Conservation (phyloP, 2,797 vertebrate species). For the Takifugu ocellatus region DNA sequence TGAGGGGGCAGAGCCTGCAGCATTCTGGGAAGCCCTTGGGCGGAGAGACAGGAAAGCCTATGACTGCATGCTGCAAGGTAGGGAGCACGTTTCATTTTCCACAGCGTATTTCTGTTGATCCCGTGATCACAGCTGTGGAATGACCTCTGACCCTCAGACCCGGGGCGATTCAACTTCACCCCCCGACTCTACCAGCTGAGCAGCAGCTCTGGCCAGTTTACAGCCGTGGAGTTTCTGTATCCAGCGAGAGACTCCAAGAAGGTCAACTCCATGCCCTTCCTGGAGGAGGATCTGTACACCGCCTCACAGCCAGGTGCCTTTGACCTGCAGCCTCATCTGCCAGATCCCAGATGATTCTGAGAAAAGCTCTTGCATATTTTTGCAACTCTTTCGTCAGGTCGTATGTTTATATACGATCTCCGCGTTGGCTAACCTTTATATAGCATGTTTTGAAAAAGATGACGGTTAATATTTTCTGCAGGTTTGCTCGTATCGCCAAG, state of each 20-base stretch:
- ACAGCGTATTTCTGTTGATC: no score
- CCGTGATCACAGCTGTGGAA: no score
- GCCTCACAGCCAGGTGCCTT: slow-evolving; percentile 89
- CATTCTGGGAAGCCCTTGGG: slow-evolving; percentile 94
- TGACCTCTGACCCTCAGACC: slow-evolving; percentile 75
- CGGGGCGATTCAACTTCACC: slow-evolving; percentile 97
- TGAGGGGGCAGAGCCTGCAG: slow-evolving; percentile 88
- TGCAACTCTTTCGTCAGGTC: no score
- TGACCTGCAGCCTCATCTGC: slow-evolving; percentile 72
- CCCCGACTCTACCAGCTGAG: slow-evolving; percentile 94
- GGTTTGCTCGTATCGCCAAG: no score
- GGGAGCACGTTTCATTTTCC: not conserved
- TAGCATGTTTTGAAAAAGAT: no score
- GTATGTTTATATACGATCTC: no score
- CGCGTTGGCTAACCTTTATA: no score
- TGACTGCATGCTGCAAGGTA: slow-evolving; percentile 99
- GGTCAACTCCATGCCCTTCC: slow-evolving; percentile 92
- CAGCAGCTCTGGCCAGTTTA: slow-evolving; percentile 94
- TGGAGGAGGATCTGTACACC: slow-evolving; percentile 95
- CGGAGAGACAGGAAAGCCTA: slow-evolving; percentile 95
- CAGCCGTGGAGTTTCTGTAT: slow-evolving; percentile 86
- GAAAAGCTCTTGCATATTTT: no score
- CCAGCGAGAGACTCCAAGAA: slow-evolving; percentile 81
- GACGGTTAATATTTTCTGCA: no score
- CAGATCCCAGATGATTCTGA: no score